Conservation (phyloP, 2,113 vertebrate species). For the Pristiophorus japonicus region DNA sequence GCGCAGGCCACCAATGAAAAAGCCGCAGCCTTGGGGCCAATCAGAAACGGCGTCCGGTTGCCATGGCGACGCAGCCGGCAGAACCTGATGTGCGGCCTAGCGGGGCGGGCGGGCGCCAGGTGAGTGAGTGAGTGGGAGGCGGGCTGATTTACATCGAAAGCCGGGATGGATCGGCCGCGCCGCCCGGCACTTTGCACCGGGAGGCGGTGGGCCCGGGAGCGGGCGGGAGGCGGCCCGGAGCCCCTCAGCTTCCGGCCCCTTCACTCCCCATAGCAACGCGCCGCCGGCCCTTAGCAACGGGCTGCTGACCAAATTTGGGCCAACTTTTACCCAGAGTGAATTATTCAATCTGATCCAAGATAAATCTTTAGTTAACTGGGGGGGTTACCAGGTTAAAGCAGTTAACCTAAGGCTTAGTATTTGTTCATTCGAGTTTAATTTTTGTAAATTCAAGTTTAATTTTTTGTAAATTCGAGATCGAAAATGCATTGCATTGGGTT, state of each 20-base stretch:
- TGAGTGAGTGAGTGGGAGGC: not conserved
- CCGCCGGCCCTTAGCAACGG: conserved; percentile 12
- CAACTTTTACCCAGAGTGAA: not conserved
- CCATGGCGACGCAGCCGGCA: not conserved
- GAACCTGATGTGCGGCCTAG: not conserved
- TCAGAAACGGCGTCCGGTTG: not conserved
- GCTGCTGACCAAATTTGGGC: not conserved
- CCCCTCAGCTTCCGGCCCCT: not conserved
- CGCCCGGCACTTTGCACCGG: not conserved
- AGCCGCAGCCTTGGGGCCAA: not conserved
- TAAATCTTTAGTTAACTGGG: not conserved
- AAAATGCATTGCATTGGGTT: not conserved
- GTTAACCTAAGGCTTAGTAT: not conserved
- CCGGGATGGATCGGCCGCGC: too few species aligned
- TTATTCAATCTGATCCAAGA: not conserved
- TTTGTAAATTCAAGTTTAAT: not conserved
- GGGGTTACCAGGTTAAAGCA: not conserved
- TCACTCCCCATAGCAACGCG: not conserved
- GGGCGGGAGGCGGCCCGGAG: too few species aligned
- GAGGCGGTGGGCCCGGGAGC: not conserved
- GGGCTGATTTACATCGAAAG: too few species aligned
- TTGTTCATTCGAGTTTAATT: not conserved
- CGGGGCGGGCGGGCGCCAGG: not conserved
- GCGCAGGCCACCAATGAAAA: not conserved
- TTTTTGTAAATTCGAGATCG: not conserved